Conservation (phyloP, 92 coral and sea anemone genomes). For the Porites lobata region DNA sequence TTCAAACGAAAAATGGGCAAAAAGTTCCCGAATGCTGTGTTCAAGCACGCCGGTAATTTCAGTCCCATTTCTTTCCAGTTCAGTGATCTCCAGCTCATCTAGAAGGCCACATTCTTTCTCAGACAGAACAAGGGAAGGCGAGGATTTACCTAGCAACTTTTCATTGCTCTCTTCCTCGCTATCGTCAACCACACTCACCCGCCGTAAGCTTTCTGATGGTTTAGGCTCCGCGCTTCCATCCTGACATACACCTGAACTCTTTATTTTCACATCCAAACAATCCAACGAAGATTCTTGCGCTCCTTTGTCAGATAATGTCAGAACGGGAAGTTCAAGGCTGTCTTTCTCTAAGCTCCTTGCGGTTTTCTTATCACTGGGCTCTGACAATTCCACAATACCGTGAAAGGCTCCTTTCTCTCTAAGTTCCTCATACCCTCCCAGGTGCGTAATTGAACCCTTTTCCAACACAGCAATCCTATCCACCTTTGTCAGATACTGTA, state of each 20-base stretch:
- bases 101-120: not conserved
- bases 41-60: not conserved
- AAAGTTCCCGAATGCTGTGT: not conserved
- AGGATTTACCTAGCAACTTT: not conserved
- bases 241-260: not conserved
- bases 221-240: not conserved
- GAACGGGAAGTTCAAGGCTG: not conserved
- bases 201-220: not conserved
- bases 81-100: not conserved
- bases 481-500: slow-evolving; percentile 7
- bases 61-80: not conserved
- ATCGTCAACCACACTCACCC: not conserved
- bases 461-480: slow-evolving; percentile 16
- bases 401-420: not conserved
- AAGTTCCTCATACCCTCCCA: slow-evolving; percentile 3
- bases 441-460: not conserved
- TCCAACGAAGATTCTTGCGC: not conserved
- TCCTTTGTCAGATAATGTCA: not conserved
- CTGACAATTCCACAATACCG: not conserved
- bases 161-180: not conserved
- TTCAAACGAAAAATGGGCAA: not conserved
- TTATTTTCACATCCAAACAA: not conserved
- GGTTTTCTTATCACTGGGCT: not conserved
- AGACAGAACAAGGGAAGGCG: not conserved
- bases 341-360: too few species aligned